Base-by-base conservation (phyloP, 1,140 invertebrate species). In the Ptiloglossa arizonensis region DNA sequence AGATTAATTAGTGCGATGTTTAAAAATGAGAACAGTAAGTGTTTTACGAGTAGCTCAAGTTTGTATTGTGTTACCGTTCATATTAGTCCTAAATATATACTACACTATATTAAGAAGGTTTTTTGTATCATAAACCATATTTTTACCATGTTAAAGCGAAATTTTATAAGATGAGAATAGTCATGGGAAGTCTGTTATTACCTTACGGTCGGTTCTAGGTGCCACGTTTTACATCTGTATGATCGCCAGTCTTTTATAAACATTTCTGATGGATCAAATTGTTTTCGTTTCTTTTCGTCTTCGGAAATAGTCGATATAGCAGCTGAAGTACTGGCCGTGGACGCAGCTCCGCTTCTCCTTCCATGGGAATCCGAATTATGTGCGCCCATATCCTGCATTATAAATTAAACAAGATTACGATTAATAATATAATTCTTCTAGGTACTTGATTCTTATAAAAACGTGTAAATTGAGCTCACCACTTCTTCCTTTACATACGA, bases 171-270 rank as follows among this genome's bases (percentile, higher is more conserved):
- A n/a, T n/a, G n/a, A 48, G 32, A 54, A 41, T 38, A 32, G 76
- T 90, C 15, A 44, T 50, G 11, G 27, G 3, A 52, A 50, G 5
- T 17, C 2, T n/a, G n/a, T 22, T 6, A 67, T 89, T 93, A 97
- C 95, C 97, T 95, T 67, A 99, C 98, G 64, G 98, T 99, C 5
- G 98, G 99, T 92, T 99, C 98, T 41, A 99, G 94, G 89, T 98
- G 97, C 99, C 98, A 99, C 0, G 97, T 98, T 93, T 98, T 97
- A 91, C 98, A 99, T 85, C 96, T 95, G 92, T 98, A 99, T 87
- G 96, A 96, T 77, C 98, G 93, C 96, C 96, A 98, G 92, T 99
- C 98, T 91, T 97, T 96, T 64, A 96, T 96, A 46, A 95, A 94
- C 87, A 95, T 94, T 79, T 95, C 94, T 0, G 93, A 91, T 15